Percentiles rank a stretch among this genome's conserved stretches.
Evolutionary conservation across 37 sponge, comb jelly and placozoan genomes (phyloP).

Genomic region (Dysidea cf. avara): DNA sequence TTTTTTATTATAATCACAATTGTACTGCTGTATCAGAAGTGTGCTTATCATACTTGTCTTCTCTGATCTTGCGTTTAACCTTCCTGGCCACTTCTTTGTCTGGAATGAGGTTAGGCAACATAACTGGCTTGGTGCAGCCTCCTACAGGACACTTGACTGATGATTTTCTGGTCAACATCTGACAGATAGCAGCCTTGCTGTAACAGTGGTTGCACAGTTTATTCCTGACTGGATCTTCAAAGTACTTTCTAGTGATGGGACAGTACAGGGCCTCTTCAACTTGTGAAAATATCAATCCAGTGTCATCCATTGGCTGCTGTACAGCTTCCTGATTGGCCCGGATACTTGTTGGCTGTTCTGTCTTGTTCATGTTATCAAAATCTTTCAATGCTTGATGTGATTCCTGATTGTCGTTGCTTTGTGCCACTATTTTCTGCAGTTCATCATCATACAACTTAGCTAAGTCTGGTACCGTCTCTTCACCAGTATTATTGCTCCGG

Average conservation of each 20-base stretch:
- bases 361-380: no score
- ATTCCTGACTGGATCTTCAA: constrained; percentile 65
- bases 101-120: constrained; percentile 34
- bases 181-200: constrained; percentile 42
- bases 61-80: constrained; percentile 8
- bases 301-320: no score
- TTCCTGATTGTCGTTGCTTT: no score
- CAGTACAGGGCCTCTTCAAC: constrained; percentile 58
- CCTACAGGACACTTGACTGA: constrained; percentile 67
- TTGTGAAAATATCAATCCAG: not conserved
- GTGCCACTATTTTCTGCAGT: no score
- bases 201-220: constrained; percentile 55
- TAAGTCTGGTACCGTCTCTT: no score
- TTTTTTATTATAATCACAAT: no score
- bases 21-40: constrained; percentile 16
- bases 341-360: no score
- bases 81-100: constrained; percentile 39
- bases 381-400: no score
- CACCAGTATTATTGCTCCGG: no score
- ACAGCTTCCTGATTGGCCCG: no score
- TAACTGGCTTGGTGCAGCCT: constrained; percentile 40
- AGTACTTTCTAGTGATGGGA: constrained; percentile 56
- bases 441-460: no score
- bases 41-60: not conserved
- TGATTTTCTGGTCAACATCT: not conserved